Evolutionary conservation across 2,797 vertebrate genomes (phyloP), one percentile per base, ranked within the genome.

Genomic region (Channallabes apus): DNA sequence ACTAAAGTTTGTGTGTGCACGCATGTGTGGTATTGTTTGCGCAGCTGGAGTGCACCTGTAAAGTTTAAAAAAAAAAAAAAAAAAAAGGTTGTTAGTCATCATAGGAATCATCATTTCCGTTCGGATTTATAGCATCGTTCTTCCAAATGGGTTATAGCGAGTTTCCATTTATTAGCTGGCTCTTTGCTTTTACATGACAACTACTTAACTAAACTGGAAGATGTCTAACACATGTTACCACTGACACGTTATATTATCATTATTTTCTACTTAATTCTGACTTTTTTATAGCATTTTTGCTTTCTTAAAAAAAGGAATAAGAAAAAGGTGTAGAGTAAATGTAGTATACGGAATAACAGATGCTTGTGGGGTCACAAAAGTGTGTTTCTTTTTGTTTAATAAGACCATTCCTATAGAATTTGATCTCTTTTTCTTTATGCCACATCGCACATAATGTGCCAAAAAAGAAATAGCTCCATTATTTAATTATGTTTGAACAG

Each of bases 401-500:
- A 20, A 35, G 76, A 61, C 20, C 18, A 20, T 58, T 29, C 29
- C 29, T 76, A 59, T 35, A 59, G 22, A 4, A 35, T 22, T 22
- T 59, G 17, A n/a, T 46, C 3, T 80, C 9, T 80, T 80, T 64
- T 18, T 46, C 3, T 17, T 64, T 80, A 11, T 64, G 14, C 7
- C 56, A 24, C 4, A 14, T 58, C 75, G 11, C 51, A 54, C 46
- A 56, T 27, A 29, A 41, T 24, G 9, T 46, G 69, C n/a, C 12
- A 20, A 78, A 14, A 75, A 78, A 59, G 46, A 78, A 20, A 12
- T 20, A 24, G 32, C n/a, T 18, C 29, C 56, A 14, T 77, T 38
- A 20, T 80, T 75, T 84, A 80, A 76, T 84, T 54, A 86, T 24
- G 32, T 41, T 80, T n/a, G n/a, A 81, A 61, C 61, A 67, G 56